A percentile compares a stretch with the other conserved stretches of the same genome.
Evolutionary conservation across 2,113 vertebrate species (phyloP).

Genomic region (Taurulus bubalis): DNA sequence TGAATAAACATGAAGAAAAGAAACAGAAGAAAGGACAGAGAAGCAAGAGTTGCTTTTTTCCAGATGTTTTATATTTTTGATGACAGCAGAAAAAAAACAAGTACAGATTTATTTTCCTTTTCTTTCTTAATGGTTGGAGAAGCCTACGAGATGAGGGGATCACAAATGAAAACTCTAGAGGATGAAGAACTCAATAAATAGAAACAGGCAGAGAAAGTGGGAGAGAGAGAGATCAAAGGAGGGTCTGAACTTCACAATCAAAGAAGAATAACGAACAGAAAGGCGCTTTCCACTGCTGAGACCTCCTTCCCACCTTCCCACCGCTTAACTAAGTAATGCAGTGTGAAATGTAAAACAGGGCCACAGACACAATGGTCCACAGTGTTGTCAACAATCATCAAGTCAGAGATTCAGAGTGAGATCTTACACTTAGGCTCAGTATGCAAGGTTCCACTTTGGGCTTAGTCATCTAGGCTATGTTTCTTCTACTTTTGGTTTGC

Average conservation of each 20-base stretch:
- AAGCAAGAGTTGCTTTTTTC: slow-evolving; percentile 58
- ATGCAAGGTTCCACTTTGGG: slow-evolving; percentile 76
- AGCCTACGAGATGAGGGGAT: slow-evolving; percentile 71
- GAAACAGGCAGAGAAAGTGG: slow-evolving; percentile 48
- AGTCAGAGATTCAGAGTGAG: slow-evolving; percentile 66
- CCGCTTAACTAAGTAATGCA: slow-evolving; percentile 54
- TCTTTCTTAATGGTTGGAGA: slow-evolving; percentile 67
- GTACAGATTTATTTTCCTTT: slow-evolving; percentile 72
- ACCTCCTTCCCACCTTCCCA: slow-evolving; percentile 49
- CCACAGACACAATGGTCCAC: slow-evolving; percentile 61
- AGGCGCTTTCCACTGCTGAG: slow-evolving; percentile 57
- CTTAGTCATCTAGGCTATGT: slow-evolving; percentile 74
- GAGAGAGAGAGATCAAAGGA: slow-evolving; percentile 60
- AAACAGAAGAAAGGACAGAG: slow-evolving; percentile 64
- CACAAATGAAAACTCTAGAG: slow-evolving; percentile 73
- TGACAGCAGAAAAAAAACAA: slow-evolving; percentile 75
- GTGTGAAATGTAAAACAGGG: slow-evolving; percentile 60
- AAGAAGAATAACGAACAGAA: slow-evolving; percentile 66
- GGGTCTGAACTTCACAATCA: slow-evolving; percentile 64
- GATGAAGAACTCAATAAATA: slow-evolving; percentile 69
- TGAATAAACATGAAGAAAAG: slow-evolving; percentile 29
- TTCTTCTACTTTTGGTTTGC: slow-evolving; percentile 65
- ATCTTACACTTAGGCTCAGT: slow-evolving; percentile 80
- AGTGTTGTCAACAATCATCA: slow-evolving; percentile 62
- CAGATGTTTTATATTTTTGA: slow-evolving; percentile 79